These are phyloP conservation scores for Octopus sinensis DNA, from an alignment of 1,140 invertebrate species.

Conservation along the genomic window DNA sequence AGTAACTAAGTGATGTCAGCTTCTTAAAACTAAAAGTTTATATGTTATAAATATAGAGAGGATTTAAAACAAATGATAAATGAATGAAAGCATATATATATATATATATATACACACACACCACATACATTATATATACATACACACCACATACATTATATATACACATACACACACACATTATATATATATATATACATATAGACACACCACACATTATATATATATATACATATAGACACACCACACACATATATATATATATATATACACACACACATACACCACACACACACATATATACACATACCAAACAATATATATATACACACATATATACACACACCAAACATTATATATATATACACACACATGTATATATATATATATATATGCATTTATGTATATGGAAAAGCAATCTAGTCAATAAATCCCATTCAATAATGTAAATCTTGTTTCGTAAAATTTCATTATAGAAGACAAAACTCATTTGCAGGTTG, in stretches of 20 bases:
- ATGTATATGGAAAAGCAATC: background rate
- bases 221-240: background rate
- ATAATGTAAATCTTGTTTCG: too few species aligned
- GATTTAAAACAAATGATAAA: background rate
- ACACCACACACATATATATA: background rate
- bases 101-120: background rate
- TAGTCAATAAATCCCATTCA: background rate
- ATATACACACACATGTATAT: background rate
- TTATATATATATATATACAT: background rate
- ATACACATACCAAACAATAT: too few species aligned
- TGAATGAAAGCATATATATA: background rate
- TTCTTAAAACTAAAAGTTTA: too few species aligned
- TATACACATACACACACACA: background rate
- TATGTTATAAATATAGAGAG: too few species aligned
- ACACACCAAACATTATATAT: background rate
- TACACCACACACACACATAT: background rate
- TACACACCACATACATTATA: background rate
- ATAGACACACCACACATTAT: background rate
- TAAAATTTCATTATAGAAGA: too few species aligned
- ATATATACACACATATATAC: background rate
- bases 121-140: background rate
- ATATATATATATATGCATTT: background rate
- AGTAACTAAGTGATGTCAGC: too few species aligned
- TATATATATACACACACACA: background rate
- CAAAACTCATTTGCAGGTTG: too few species aligned